These are phyloP conservation scores for Hystrix cristata DNA, from an alignment of 2,113 vertebrate genomes.

Conservation along the genomic window DNA sequence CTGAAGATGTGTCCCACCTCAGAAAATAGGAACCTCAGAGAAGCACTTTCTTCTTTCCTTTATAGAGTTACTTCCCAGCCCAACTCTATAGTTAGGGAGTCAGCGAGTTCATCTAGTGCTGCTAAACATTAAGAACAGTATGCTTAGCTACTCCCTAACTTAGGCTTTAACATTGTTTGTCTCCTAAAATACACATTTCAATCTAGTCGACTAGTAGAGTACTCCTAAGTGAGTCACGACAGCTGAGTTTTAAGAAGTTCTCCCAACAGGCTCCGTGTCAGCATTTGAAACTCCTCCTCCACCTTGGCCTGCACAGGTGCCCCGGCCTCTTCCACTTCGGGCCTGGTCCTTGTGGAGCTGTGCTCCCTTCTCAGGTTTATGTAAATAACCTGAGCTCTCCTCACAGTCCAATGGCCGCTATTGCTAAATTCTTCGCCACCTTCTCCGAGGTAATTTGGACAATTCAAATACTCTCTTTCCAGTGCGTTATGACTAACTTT, in stretches of 20 bases:
- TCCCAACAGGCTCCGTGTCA: not conserved
- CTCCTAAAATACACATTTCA: slow-evolving; percentile 5
- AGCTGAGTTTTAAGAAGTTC: not conserved
- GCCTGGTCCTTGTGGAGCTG: not conserved
- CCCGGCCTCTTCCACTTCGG: not conserved
- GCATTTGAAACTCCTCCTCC: slow-evolving; percentile 7
- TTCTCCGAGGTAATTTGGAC: not conserved
- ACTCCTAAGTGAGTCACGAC: not conserved
- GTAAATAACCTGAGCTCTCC: not conserved
- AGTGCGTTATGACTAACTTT: not conserved
- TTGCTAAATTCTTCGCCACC: not conserved
- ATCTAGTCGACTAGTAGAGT: not conserved
- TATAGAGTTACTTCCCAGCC: slow-evolving; percentile 19
- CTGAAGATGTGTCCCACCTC: not conserved
- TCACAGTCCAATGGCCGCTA: not conserved
- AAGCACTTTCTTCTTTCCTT: slow-evolving; percentile 60
- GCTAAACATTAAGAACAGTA: not conserved
- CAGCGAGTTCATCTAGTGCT: slow-evolving; percentile 30
- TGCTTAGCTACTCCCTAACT: slow-evolving; percentile 44
- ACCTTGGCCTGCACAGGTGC: not conserved
- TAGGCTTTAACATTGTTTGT: slow-evolving; percentile 42
- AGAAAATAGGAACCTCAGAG: not conserved
- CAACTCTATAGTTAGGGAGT: not conserved
- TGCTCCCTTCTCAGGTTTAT: not conserved
- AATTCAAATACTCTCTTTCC: slow-evolving; percentile 29